phyloP scores from a whole-genome alignment of 2,113 vertebrate species.

The Corythornis madagascariensis region DNA sequence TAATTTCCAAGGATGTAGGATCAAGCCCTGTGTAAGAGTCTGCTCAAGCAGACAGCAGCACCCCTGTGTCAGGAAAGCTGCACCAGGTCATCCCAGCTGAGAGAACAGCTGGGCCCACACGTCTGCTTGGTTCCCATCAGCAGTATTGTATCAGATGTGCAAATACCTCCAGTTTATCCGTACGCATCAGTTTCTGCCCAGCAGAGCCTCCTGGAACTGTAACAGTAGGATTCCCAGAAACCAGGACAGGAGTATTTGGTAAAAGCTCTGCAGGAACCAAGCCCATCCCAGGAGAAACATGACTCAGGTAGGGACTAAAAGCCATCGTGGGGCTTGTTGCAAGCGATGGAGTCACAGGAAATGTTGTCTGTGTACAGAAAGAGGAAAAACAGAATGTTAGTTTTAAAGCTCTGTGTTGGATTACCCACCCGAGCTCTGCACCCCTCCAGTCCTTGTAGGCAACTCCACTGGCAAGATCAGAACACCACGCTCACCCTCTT shows the following conservation, averaged over 20 bases:
- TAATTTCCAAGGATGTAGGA: background rate
- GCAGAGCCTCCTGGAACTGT: conserved; percentile 85
- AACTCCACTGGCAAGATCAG: conserved; percentile 5
- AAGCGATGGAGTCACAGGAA: conserved; percentile 88
- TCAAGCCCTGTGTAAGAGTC: rapidly evolving
- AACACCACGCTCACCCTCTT: background rate
- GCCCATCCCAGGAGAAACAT: conserved; percentile 90
- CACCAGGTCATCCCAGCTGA: background rate
- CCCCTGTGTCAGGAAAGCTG: background rate
- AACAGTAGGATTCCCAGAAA: conserved; percentile 90
- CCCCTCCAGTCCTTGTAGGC: conserved; percentile 15
- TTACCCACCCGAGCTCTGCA: background rate
- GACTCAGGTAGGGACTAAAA: conserved; percentile 93
- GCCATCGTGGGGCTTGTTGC: conserved; percentile 90
- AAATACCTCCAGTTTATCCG: conserved; percentile 97
- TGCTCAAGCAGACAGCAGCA: background rate
- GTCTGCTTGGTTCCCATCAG: background rate
- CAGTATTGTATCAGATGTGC: background rate
- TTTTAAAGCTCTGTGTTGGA: background rate
- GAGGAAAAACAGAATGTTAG: conserved; percentile 20
- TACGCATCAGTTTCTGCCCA: conserved; percentile 89
- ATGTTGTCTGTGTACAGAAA: conserved; percentile 82
- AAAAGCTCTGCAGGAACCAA: conserved; percentile 92
- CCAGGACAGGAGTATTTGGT: conserved; percentile 89
- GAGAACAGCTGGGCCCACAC: background rate